phyloP scores from a whole-genome alignment of 2,888 invertebrate species.

The Nycteola revayana region DNA sequence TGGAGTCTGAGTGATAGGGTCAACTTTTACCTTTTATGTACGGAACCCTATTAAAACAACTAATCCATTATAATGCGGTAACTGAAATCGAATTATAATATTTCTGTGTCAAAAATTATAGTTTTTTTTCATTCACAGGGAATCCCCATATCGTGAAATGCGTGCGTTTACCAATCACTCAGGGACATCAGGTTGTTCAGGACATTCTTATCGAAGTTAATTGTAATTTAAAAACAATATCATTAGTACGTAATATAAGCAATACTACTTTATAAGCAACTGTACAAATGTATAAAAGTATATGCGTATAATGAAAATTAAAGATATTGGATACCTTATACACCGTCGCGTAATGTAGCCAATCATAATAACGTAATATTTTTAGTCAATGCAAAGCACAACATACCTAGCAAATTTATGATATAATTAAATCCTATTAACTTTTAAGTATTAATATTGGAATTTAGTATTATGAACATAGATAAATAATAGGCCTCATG shows the following conservation, averaged over 20 bases:
- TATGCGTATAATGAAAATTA: slow-evolving; percentile 49
- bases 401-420: too few relatives aligned
- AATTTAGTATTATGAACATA: too few relatives aligned
- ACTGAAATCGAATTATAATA: too few relatives aligned
- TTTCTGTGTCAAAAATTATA: neutral
- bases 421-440: too few relatives aligned
- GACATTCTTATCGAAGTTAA: slow-evolving; percentile 72
- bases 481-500: too few relatives aligned
- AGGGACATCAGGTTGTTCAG: slow-evolving; percentile 74
- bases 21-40: too few relatives aligned
- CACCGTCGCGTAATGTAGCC: slow-evolving; percentile 36
- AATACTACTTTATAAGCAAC: slow-evolving; percentile 59
- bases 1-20: too few relatives aligned
- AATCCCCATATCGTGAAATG: slow-evolving; percentile 69
- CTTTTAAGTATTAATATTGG: too few relatives aligned
- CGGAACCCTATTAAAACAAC: too few relatives aligned
- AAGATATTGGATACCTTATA: slow-evolving; percentile 37
- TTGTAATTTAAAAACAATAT: slow-evolving; percentile 58
- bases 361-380: too few relatives aligned
- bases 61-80: too few relatives aligned
- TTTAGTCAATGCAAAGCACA: neutral
- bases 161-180: slow-evolving; percentile 68
- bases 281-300: slow-evolving; percentile 69
- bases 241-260: slow-evolving; percentile 75
- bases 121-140: slow-evolving; percentile 49